Evolutionary conservation across 2,888 invertebrate genomes (phyloP).

Genomic region (Hyalella azteca): DNA sequence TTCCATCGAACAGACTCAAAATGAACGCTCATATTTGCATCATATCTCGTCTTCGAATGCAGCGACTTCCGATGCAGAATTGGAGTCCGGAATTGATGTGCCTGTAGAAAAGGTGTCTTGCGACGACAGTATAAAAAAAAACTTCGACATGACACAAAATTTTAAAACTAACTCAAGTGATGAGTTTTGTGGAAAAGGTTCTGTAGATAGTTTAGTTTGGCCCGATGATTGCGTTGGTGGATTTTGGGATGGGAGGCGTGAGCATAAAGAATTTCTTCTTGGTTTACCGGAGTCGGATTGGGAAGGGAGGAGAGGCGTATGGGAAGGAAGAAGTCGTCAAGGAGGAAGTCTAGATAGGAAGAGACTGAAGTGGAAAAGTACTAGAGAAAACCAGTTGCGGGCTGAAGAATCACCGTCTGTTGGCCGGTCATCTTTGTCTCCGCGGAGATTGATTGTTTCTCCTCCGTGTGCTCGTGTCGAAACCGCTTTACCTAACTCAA

Average conservation of each 20-base stretch:
- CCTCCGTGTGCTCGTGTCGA: not conserved
- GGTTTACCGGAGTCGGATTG: not conserved
- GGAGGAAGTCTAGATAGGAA: constrained; percentile 20
- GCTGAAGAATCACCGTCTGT: not conserved
- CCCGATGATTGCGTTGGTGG: not conserved
- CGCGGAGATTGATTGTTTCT: not conserved
- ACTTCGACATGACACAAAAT: constrained; percentile 20
- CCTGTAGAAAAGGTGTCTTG: not conserved
- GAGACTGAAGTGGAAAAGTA: not conserved
- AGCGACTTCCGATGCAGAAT: not conserved
- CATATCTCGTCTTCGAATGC: not conserved
- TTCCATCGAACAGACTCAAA: not conserved
- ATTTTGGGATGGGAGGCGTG: not conserved
- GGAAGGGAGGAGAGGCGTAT: constrained; percentile 1
- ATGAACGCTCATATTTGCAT: not conserved
- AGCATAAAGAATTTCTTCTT: not conserved
- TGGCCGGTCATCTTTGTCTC: constrained; percentile 24
- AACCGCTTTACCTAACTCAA: not conserved
- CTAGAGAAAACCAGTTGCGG: not conserved
- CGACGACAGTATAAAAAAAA: not conserved
- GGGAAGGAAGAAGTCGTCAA: constrained; percentile 8
- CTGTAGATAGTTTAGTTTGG: not conserved
- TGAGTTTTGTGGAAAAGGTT: too few relatives aligned
- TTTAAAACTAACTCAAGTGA: not conserved
- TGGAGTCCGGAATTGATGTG: not conserved